Conservation (phyloP, 2,113 vertebrate genomes). For the Phaethon lepturus region DNA sequence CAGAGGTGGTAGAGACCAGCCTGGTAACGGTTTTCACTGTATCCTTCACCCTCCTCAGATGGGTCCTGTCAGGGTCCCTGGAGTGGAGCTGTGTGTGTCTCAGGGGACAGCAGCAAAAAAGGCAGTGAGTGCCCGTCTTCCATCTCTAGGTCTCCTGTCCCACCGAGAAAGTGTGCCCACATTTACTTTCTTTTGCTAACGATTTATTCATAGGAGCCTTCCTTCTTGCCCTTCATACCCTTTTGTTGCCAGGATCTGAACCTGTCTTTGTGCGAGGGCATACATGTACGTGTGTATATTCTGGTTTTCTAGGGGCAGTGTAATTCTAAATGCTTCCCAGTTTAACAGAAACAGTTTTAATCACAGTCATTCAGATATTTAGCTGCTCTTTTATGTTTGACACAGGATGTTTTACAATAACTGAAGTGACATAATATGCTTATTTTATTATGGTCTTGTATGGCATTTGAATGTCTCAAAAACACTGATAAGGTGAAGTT, state of each 20-base stretch:
- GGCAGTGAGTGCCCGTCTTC: background rate
- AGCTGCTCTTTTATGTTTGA: background rate
- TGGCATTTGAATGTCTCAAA: background rate
- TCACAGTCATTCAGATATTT: background rate
- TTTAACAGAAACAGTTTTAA: background rate
- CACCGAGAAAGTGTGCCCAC: background rate
- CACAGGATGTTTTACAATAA: background rate
- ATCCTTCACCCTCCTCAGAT: accelerated
- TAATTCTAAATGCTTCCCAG: background rate
- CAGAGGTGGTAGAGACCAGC: background rate
- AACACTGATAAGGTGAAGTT: background rate
- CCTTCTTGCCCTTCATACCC: background rate
- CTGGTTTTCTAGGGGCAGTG: background rate
- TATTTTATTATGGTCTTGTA: background rate
- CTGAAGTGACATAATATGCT: background rate
- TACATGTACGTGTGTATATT: background rate
- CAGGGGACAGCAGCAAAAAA: background rate
- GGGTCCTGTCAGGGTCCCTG: accelerated
- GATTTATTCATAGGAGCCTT: background rate
- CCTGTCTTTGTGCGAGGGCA: background rate
- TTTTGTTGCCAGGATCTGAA: background rate
- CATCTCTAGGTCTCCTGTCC: background rate
- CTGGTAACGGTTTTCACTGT: background rate
- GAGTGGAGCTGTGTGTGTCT: background rate
- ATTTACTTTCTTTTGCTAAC: background rate